Conservation (phyloP, 2,113 vertebrate species). For the Eira barbara region DNA sequence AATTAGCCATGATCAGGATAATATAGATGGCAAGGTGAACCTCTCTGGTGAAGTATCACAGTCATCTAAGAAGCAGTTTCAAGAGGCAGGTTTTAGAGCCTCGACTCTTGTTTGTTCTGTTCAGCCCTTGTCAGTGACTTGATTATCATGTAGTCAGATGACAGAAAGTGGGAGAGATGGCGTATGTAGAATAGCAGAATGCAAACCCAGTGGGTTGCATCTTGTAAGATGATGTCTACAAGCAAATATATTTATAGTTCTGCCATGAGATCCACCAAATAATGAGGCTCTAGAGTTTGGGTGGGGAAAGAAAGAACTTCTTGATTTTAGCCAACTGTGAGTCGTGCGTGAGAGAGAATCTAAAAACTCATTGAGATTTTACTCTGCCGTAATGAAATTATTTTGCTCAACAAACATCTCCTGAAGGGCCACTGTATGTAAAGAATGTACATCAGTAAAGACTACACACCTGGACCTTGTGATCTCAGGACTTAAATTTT, state of each 20-base stretch:
- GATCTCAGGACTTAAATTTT: not conserved
- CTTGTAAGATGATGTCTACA: not conserved
- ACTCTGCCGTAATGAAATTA: not conserved
- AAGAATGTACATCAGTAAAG: not conserved
- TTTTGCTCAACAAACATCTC: not conserved
- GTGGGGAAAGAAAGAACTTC: not conserved
- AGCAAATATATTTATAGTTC: not conserved
- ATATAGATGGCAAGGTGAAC: not conserved
- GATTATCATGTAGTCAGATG: not conserved
- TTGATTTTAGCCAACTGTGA: not conserved
- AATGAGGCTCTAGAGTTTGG: not conserved
- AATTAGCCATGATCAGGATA: not conserved
- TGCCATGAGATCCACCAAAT: not conserved
- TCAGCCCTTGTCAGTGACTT: not conserved
- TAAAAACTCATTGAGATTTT: constrained; percentile 17
- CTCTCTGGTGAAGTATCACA: not conserved
- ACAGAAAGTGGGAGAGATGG: not conserved
- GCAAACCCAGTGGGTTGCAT: not conserved
- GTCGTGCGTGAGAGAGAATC: not conserved
- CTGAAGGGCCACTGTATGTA: not conserved
- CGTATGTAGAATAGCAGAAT: not conserved
- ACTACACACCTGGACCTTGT: not conserved
- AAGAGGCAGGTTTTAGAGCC: not conserved
- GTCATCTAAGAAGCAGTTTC: not conserved
- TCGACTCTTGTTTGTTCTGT: not conserved